Evolutionary conservation across 23 tunicate genomes (phyloP), one percentile per base, ranked within the genome.

Genomic region (Styela plicata): DNA sequence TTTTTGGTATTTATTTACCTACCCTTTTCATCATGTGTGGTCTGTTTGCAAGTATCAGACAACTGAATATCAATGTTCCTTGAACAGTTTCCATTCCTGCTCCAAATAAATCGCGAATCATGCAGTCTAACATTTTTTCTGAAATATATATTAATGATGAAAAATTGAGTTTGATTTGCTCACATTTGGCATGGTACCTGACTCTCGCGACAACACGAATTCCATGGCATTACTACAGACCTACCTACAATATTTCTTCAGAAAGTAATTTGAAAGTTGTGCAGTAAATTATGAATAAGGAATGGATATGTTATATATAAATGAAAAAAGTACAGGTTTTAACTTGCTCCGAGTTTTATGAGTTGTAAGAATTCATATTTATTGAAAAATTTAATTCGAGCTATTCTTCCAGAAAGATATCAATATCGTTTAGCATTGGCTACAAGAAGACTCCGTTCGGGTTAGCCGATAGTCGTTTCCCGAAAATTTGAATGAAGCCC

Each of bases 41-140:
- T 26, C 77, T 33, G 36, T 71, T 71, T 21, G 77, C 77, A 3
- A 71, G 36, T 3, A 71, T 32, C 5, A 71, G 77, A 17, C 34
- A 30, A 71, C 77, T 71, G 77, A 71, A 71, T 21, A 71, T 71
- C 37, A 71, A 71, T 21, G 77, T 71, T 17, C 32, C 32, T 30
- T 27, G 24, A 21, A 34, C 34, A 28, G 77, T 30, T 30, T 71
- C 77, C 35, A 30, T 31, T 30, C 77, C 77, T 3, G 36, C 77
- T 33, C 77, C 77, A 34, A 71, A 71, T 21, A 71, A 26, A 71
- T 71, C 77, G 24, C 34, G 24, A 3, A 71, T 34, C 34, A 30
- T 30, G 37, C 34, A 27, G 36, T 21, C 77, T 5, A 71, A 34
- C 35, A 30, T 71, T 71, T 71, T 32, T 21, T 71, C 77, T 71